Base-by-base conservation (phyloP, 2,113 vertebrate species). In the Scomber japonicus region DNA sequence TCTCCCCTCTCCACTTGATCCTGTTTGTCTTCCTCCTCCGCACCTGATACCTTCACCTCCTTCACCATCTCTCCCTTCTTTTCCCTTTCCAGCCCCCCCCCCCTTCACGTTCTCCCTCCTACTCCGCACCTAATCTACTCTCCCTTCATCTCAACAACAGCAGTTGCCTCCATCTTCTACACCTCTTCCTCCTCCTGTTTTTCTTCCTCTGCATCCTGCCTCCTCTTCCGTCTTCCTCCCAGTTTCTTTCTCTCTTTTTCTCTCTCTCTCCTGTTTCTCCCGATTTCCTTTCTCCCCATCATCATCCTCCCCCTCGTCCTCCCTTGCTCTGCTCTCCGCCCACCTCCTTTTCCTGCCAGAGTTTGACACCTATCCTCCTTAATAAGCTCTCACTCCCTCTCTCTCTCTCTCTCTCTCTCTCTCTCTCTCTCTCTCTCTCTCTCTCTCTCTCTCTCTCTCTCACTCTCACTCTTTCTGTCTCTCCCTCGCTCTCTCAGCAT, bases 361-460 rank as follows among this genome's bases (percentile, higher is more conserved):
- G 75, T 87, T 84, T 92, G 90, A 91, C 92, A 91, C 91, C 89
- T 91, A 82, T 92, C 82, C 86, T 88, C 91, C 83, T 86, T 92
- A 93, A 94, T 94, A 94, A 86, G 90, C 78, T 85, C 88, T 80
- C 80, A 89, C 81, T 80, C 75, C 11, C 56, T 13, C 62, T 63
- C 40, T 40, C 35, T 27, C 24, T 24, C 24, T 24, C 24, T 24
- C 24, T 24, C 24, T 24, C 24, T 24, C 24, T 24, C 24, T 24
- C 24, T 24, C 24, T 27, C 73, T 66, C 73, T 70, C 63, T 49
- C 69, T 53, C 65, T 54, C 30, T 35, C 31, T 65, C 60, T 78
- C 46, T n/a, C 55, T 50, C 71, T 49, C 30, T 45, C 35, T 17
- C 40, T 71, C 54, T 50, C 19, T 64, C 59, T 51, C 63, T 21